phyloP scores from a whole-genome alignment of 2,113 vertebrate species.

The Leiothrix lutea region DNA sequence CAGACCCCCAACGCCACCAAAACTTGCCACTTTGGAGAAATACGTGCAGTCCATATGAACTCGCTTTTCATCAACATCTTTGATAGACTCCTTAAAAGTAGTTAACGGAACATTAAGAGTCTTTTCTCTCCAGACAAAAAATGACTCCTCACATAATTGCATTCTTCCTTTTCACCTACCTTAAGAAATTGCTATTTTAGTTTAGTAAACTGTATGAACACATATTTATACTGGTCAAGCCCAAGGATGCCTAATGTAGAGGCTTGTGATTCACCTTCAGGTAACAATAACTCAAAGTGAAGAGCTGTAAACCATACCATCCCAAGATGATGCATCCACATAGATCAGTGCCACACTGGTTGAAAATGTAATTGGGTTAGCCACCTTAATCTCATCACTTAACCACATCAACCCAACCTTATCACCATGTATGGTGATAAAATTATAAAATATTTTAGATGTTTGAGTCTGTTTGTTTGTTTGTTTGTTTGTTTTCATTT shows the following conservation, averaged over 20 bases:
- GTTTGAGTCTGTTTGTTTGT: too few species aligned
- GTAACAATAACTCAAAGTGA: not conserved
- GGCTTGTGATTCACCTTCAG: not conserved
- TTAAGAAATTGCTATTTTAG: not conserved
- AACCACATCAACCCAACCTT: not conserved
- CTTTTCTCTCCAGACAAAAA: not conserved
- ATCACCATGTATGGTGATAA: not conserved
- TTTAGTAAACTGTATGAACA: not conserved
- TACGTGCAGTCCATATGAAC: not conserved
- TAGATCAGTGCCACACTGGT: not conserved
- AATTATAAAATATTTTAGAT: not conserved
- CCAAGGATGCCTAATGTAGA: not conserved
- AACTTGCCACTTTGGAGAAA: rapidly evolving
- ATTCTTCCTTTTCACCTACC: not conserved
- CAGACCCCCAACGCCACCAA: not conserved
- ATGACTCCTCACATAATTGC: not conserved
- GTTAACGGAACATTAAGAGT: not conserved
- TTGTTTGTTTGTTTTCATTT: not conserved
- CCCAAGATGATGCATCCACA: not conserved
- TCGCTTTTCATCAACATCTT: not conserved
- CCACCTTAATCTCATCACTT: not conserved
- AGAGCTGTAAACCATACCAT: not conserved
- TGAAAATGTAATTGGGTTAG: not conserved
- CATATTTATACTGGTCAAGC: not conserved
- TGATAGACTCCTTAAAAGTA: not conserved